Conservation (phyloP, 2,113 vertebrate genomes). For the Lagopus muta region DNA sequence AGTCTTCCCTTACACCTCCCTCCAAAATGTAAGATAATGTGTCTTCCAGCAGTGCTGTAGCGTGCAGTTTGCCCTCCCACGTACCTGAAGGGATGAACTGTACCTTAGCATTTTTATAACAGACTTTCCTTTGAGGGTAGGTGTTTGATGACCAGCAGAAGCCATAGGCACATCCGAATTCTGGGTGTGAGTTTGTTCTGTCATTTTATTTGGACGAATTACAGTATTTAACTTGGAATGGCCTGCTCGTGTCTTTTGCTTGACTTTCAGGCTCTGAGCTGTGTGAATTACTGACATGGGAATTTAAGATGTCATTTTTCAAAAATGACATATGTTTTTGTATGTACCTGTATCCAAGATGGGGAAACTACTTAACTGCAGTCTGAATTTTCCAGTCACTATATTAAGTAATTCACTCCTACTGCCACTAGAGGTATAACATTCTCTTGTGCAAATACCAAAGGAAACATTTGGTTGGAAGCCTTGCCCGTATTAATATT, state of each 20-base stretch:
- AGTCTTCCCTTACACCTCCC: neutral
- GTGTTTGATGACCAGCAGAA: neutral
- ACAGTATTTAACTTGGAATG: slow-evolving; percentile 18
- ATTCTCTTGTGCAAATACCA: slow-evolving; percentile 55
- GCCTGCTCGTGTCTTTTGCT: neutral
- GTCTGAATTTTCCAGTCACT: slow-evolving; percentile 31
- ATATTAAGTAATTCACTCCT: slow-evolving; percentile 60
- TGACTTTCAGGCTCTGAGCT: neutral
- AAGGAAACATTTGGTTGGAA: slow-evolving; percentile 59
- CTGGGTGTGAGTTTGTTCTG: neutral
- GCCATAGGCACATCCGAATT: rapidly evolving
- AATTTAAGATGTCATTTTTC: slow-evolving; percentile 17
- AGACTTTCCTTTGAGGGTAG: neutral
- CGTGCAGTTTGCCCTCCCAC: neutral
- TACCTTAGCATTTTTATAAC: neutral
- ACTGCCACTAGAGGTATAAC: slow-evolving; percentile 60
- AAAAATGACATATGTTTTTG: neutral
- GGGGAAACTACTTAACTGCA: neutral
- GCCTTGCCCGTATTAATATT: slow-evolving; percentile 55
- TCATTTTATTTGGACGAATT: slow-evolving; percentile 5
- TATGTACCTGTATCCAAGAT: neutral
- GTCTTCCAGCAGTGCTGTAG: neutral
- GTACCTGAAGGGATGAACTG: neutral
- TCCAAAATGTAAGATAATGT: rapidly evolving
- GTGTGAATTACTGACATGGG: neutral